A percentile compares a stretch with the other conserved stretches of the same genome.
Conservation (phyloP, 2,888 invertebrate species). For the Drosophila bunnanda region DNA sequence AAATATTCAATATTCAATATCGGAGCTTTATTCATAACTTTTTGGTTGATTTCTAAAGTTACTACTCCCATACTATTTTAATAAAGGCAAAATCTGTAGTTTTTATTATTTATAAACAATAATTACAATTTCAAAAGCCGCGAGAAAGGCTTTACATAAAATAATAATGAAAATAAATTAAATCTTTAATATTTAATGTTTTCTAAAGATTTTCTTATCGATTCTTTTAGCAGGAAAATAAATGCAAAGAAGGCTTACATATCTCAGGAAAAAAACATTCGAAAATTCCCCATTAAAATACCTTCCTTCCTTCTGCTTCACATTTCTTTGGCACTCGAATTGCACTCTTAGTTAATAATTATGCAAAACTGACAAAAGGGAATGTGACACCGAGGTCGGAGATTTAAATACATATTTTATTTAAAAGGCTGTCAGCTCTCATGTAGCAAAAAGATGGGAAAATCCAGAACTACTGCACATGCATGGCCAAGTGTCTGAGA, state of each 20-base stretch:
- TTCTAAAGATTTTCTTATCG: no score
- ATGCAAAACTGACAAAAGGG: conserved; percentile 5
- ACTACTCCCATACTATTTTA: no score
- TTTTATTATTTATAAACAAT: no score
- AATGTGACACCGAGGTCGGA: conserved; percentile 5
- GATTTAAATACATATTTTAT: conserved; percentile 1
- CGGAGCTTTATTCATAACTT: no score
- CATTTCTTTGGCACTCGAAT: not conserved
- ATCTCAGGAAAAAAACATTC: not conserved
- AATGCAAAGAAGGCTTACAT: not conserved
- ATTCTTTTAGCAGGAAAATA: no score
- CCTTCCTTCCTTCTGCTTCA: not conserved
- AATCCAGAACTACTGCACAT: not conserved
- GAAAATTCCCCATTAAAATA: not conserved
- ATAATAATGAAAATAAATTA: no score
- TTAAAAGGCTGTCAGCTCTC: conserved; percentile 1
- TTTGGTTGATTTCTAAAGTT: no score
- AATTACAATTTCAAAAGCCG: no score
- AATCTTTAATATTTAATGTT: no score
- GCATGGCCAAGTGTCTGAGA: conserved; percentile 5
- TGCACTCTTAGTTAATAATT: conserved; percentile 3
- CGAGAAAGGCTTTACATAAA: not conserved
- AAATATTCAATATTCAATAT: no score
- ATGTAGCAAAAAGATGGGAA: not conserved
- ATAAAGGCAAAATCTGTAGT: no score